Percentiles rank a stretch among this genome's conserved stretches.
Evolutionary conservation across 2,113 vertebrate genomes (phyloP).

Genomic region (Atractosteus spatula): DNA sequence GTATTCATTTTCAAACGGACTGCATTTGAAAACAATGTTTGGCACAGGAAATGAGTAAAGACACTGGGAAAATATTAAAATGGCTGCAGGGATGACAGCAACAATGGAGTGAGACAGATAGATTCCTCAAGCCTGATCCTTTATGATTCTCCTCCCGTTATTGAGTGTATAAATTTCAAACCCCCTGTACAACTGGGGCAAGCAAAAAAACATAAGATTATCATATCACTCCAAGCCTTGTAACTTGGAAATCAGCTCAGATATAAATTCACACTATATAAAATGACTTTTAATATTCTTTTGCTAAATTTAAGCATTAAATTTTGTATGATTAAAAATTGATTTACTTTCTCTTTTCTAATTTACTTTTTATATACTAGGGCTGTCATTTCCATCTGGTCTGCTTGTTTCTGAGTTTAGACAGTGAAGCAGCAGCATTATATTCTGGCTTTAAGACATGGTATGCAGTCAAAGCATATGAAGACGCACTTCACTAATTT

Average conservation of each 20-base stretch:
- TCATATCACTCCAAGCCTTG: slow-evolving; percentile 64
- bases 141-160: slow-evolving; percentile 73
- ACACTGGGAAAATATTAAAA: slow-evolving; percentile 76
- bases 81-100: slow-evolving; percentile 74
- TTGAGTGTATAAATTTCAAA: slow-evolving; percentile 76
- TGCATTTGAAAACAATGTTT: slow-evolving; percentile 72
- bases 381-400: slow-evolving; percentile 44
- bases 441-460: slow-evolving; percentile 30
- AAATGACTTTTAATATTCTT: slow-evolving; percentile 75
- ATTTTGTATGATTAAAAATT: slow-evolving; percentile 71
- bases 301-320: slow-evolving; percentile 66
- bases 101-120: slow-evolving; percentile 69
- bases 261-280: slow-evolving; percentile 64
- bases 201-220: slow-evolving; percentile 61
- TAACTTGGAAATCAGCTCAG: slow-evolving; percentile 59
- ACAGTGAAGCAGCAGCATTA: slow-evolving; percentile 37
- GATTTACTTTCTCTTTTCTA: slow-evolving; percentile 59
- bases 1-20: slow-evolving; percentile 56
- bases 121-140: slow-evolving; percentile 67
- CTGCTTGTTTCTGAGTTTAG: slow-evolving; percentile 25
- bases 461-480: slow-evolving; percentile 44
- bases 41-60: slow-evolving; percentile 70
- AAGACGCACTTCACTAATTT: slow-evolving; percentile 25
- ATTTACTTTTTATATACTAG: slow-evolving; percentile 28
- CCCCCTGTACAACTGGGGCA: slow-evolving; percentile 53